phyloP scores from a whole-genome alignment of 2,888 invertebrate genomes.

The Scaeva pyrastri region DNA sequence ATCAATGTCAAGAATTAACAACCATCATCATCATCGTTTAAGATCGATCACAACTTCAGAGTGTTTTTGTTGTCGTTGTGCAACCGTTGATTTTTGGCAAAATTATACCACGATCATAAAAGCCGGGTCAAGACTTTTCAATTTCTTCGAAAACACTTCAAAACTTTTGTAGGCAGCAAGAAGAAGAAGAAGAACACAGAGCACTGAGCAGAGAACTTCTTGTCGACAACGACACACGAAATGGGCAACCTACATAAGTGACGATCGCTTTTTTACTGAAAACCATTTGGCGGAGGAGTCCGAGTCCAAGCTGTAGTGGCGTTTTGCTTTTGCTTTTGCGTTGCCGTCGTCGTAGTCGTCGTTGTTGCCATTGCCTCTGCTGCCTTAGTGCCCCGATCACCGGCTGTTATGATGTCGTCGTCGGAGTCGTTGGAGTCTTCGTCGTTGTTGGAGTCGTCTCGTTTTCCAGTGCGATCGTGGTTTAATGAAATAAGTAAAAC shows the following conservation, averaged over 20 bases:
- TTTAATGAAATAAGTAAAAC: conserved; percentile 58
- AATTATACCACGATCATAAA: conserved; percentile 30
- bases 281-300: conserved; percentile 76
- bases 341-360: conserved; percentile 51
- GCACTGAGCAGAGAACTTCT: conserved; percentile 57
- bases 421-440: conserved; percentile 43
- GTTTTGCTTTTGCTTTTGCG: too few relatives aligned
- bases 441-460: conserved; percentile 46
- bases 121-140: conserved; percentile 63
- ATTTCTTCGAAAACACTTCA: conserved; percentile 38
- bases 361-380: conserved; percentile 60
- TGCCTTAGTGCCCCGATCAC: conserved; percentile 75
- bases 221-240: conserved; percentile 67
- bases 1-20: conserved; percentile 39
- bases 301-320: conserved; percentile 64
- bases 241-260: conserved; percentile 76
- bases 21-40: conserved; percentile 34
- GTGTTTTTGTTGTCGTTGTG: not conserved
- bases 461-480: conserved; percentile 74
- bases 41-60: conserved; percentile 36
- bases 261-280: conserved; percentile 76
- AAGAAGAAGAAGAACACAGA: conserved; percentile 26
- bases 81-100: conserved; percentile 1
- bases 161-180: not conserved
- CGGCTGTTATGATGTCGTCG: conserved; percentile 73